These are phyloP conservation scores for Montipora capitata DNA, from an alignment of 92 coral and sea anemone genomes.

Conservation along the genomic window DNA sequence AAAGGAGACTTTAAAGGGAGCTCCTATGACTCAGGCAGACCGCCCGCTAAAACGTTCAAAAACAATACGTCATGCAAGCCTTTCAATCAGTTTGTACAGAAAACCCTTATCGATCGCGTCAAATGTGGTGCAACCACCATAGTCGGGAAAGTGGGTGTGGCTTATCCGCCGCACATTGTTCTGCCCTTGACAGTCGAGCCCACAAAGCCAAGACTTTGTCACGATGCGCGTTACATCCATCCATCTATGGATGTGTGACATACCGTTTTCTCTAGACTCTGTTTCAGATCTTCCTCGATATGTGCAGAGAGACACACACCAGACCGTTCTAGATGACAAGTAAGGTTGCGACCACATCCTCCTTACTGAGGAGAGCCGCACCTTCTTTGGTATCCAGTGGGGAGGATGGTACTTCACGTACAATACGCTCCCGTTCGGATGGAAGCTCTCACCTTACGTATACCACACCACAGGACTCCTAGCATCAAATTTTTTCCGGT, in stretches of 20 bases:
- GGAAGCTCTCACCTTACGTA: slow-evolving; percentile 50
- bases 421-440: slow-evolving; percentile 64
- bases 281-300: slow-evolving; percentile 27
- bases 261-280: slow-evolving; percentile 38
- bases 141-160: slow-evolving; percentile 5
- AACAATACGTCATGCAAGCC: slow-evolving; percentile 5
- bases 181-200: background rate
- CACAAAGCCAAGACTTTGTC: slow-evolving; percentile 11
- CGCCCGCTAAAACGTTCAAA: slow-evolving; percentile 9
- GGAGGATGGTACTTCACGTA: slow-evolving; percentile 65
- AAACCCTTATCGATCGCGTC: background rate
- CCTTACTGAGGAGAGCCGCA: slow-evolving; percentile 16
- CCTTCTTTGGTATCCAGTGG: slow-evolving; percentile 57
- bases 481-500: slow-evolving; percentile 37
- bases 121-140: background rate
- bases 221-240: slow-evolving; percentile 33
- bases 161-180: background rate
- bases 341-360: slow-evolving; percentile 62
- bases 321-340: slow-evolving; percentile 52
- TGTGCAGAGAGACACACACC: slow-evolving; percentile 11
- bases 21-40: slow-evolving; percentile 4
- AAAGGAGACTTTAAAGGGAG: background rate
- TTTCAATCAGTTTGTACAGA: background rate
- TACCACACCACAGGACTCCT: slow-evolving; percentile 63
- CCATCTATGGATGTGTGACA: slow-evolving; percentile 64